Base-by-base conservation (phyloP, 1,140 invertebrate species). In the Trichonephila clavata region DNA sequence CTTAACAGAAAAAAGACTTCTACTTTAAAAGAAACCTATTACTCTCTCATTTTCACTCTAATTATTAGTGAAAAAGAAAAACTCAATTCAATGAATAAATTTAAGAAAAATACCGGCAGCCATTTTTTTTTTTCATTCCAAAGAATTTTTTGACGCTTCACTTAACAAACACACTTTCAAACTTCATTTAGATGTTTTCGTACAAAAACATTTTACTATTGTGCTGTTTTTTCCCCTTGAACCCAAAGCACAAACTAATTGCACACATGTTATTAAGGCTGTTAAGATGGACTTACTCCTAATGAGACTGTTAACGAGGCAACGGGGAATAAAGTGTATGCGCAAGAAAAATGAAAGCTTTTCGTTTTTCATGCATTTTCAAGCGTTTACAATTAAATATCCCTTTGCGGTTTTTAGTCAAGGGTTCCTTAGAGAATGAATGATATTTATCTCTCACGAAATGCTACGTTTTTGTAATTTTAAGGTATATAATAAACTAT, bases 371-470 rank as follows among this genome's bases (percentile, higher is more conserved):
- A 18, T 27, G 3, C 71, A 39, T 32, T 77, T 77, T 39, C 71
- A 77, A 32, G n/a, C 21, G n/a, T 32, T 21, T 27, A 89, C 87
- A 89, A 89, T 77, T 89, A 89, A 89, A 89, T 89, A 77, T 89
- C 87, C 87, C 87, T 71, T 68, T 61, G 87, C 39, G 87, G 87
- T 71, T 89, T 89, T 89, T 89, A 89, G 87, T 57, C 65, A 89
- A 16, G 71, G 18, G 32, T 32, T 77, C 71, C 27, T 32, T 24
- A 13, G 71, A 77, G 71, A 77, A 32, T 27, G 24, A 39, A 39
- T 20, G 16, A 32, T 32, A 77, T 77, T 77, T 77, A 39, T 77
- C 71, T 39, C 10, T 2, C 71, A 39, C 24, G 71, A 32, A 77
- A 77, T 39, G 27, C 14, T 32, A 77, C 27, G 16, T 20, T 77